Evolutionary conservation across 2,888 invertebrate species (phyloP).

Genomic region (Sminthurides aquaticus): DNA sequence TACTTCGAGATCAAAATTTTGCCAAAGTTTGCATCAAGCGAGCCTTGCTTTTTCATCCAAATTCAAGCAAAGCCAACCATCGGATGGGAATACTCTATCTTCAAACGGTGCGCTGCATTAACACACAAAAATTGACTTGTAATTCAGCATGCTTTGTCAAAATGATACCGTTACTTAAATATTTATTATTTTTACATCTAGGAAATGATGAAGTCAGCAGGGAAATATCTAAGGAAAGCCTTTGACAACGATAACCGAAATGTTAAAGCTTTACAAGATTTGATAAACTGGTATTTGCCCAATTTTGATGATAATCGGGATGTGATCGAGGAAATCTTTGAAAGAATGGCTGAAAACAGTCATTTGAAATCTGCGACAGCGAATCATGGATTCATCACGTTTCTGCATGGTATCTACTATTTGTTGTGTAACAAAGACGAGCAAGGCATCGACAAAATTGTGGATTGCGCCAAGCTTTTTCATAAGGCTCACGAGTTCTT

Average conservation of each 20-base stretch:
- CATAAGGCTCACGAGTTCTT: too few relatives aligned
- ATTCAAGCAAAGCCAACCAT: conserved; percentile 22
- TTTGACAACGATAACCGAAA: background rate
- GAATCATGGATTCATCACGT: too few relatives aligned
- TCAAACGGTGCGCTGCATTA: conserved; percentile 3
- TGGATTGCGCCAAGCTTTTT: too few relatives aligned
- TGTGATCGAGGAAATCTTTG: too few relatives aligned
- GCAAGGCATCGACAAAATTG: too few relatives aligned
- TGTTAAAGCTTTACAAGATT: background rate
- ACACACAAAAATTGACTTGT: background rate
- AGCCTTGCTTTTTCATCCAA: background rate
- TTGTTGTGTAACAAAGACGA: too few relatives aligned
- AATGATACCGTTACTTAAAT: background rate
- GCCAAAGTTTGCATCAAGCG: background rate
- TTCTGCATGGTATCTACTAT: too few relatives aligned
- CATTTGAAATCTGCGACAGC: too few relatives aligned
- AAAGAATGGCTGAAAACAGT: too few relatives aligned
- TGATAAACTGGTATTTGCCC: too few relatives aligned
- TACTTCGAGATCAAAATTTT: background rate
- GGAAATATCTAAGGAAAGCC: background rate
- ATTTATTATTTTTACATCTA: background rate
- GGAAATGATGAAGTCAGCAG: background rate
- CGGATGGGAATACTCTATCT: conserved; percentile 23
- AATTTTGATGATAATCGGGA: too few relatives aligned
- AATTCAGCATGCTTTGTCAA: background rate